Evolutionary conservation across 1,140 invertebrate species (phyloP).

Genomic region (Batillaria attramentaria): DNA sequence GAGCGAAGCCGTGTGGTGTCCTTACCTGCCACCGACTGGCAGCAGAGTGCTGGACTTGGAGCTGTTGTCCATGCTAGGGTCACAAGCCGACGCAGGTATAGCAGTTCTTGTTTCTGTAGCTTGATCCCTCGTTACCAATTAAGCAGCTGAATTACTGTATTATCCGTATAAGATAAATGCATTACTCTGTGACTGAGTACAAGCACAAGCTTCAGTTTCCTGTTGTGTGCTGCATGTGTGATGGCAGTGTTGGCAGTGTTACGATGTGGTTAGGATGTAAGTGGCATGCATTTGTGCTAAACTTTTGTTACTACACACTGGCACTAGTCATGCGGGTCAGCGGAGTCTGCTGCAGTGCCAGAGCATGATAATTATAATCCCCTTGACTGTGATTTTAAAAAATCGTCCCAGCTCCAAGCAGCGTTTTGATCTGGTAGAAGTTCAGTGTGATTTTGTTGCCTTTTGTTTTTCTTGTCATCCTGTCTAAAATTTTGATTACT

Average conservation of each 20-base stretch:
- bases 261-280: too few species aligned
- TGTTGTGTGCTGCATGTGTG: background rate
- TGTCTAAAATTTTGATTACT: too few species aligned
- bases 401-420: background rate
- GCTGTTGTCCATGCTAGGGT: constrained; percentile 34
- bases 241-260: background rate
- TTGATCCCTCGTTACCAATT: background rate
- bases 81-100: constrained; percentile 48
- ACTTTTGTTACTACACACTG: too few species aligned
- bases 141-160: background rate
- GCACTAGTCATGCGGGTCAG: too few species aligned
- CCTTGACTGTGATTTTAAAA: background rate
- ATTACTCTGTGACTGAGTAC: background rate
- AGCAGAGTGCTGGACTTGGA: constrained; percentile 25
- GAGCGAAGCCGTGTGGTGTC: constrained; percentile 32
- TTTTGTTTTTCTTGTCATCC: too few species aligned
- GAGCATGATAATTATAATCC: background rate
- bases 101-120: background rate
- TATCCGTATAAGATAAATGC: background rate
- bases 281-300: too few species aligned
- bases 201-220: background rate
- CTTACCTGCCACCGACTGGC: constrained; percentile 24
- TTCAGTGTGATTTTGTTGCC: too few species aligned
- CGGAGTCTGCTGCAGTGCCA: background rate
- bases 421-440: background rate